These are phyloP conservation scores for Parthenolecanium corni DNA, from an alignment of 2,888 invertebrate species.

Conservation along the genomic window DNA sequence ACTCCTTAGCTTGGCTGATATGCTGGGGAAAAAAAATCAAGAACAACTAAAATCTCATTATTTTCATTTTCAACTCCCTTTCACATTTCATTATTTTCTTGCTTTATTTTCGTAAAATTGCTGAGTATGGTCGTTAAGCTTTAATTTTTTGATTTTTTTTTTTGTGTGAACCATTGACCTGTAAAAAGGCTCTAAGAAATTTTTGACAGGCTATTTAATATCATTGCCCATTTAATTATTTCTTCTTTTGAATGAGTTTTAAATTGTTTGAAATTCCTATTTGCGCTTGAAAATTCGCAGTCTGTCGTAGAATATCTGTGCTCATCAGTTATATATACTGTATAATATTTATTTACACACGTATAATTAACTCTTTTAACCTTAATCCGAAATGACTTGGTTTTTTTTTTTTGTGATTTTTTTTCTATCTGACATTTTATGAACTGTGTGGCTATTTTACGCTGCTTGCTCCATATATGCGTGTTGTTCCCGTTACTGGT, in stretches of 20 bases:
- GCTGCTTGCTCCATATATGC: constrained; percentile 20
- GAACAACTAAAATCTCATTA: too few relatives aligned
- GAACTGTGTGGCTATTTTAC: constrained; percentile 25
- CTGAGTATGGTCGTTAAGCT: constrained; percentile 15
- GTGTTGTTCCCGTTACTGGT: constrained; percentile 28
- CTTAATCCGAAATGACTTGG: constrained; percentile 1
- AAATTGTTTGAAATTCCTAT: neutral
- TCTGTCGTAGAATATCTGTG: too few relatives aligned
- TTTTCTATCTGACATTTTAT: constrained; percentile 20
- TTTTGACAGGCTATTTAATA: too few relatives aligned
- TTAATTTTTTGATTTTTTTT: neutral
- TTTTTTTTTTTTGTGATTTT: constrained; percentile 22
- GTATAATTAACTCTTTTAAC: neutral
- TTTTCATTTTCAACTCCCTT: neutral
- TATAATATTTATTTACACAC: too few relatives aligned
- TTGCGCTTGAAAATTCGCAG: too few relatives aligned
- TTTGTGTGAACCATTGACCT: neutral
- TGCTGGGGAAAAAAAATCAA: too few relatives aligned
- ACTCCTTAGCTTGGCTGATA: too few relatives aligned
- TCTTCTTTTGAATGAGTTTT: neutral
- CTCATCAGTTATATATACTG: neutral
- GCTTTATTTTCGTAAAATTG: constrained; percentile 14
- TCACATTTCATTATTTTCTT: constrained; percentile 5
- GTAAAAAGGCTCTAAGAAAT: neutral
- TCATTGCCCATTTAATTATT: too few relatives aligned